Conservation (phyloP, 2,888 invertebrate species). For the Parnassius glacialis region DNA sequence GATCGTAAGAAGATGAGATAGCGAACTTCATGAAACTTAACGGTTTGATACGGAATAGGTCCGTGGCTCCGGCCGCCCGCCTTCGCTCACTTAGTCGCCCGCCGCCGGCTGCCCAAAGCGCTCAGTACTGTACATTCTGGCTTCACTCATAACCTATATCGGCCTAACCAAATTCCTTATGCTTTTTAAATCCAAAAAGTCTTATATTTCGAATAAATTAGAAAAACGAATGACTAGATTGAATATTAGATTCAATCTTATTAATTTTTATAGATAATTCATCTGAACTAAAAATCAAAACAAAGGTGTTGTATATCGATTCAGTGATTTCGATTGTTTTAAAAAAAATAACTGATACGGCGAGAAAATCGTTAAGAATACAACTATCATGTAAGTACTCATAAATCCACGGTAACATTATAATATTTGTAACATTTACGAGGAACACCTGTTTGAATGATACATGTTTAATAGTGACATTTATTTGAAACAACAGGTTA, state of each 20-base stretch:
- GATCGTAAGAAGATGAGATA: constrained; percentile 30
- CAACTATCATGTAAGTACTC: constrained; percentile 24
- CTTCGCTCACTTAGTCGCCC: constrained; percentile 66
- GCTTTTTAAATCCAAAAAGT: constrained; percentile 5
- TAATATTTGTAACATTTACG: background rate
- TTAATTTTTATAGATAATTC: constrained; percentile 36
- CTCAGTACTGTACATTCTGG: constrained; percentile 56
- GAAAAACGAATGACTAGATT: background rate
- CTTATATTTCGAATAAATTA: background rate
- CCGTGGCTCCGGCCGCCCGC: constrained; percentile 48
- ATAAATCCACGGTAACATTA: constrained; percentile 7
- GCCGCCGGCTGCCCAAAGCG: constrained; percentile 61
- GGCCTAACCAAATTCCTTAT: constrained; percentile 38
- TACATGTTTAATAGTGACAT: too few relatives aligned
- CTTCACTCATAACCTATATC: constrained; percentile 67
- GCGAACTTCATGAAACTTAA: constrained; percentile 35
- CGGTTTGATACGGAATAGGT: constrained; percentile 24
- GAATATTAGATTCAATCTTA: constrained; percentile 31
- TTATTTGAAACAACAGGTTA: too few relatives aligned
- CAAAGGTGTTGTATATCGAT: constrained; percentile 71
- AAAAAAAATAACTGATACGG: constrained; percentile 27
- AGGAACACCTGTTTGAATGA: constrained; percentile 30
- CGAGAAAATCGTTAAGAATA: constrained; percentile 34
- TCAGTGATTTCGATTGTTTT: constrained; percentile 53
- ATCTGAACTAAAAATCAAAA: constrained; percentile 53